Evolutionary conservation across 2,888 invertebrate genomes (phyloP).

Genomic region (Peribatodes rhomboidaria): DNA sequence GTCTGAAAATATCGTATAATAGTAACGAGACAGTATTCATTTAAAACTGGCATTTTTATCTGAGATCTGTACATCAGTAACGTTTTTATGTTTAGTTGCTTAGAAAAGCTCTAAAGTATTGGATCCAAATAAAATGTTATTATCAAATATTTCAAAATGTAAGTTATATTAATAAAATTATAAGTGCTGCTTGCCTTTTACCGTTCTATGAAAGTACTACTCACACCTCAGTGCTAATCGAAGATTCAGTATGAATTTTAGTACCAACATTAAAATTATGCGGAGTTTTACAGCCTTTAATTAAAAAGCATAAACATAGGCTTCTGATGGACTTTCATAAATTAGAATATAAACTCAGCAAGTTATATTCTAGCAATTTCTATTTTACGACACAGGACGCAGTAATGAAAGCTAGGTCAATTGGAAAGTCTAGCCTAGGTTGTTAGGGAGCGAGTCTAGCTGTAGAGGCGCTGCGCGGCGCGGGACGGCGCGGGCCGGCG

Average conservation of each 20-base stretch:
- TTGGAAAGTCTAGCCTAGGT: conserved; percentile 35
- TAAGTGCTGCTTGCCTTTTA: conserved; percentile 17
- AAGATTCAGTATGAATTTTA: conserved; percentile 20
- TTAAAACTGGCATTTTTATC: no score
- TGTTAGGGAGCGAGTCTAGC: conserved; percentile 9
- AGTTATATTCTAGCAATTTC: conserved; percentile 26
- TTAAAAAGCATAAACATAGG: conserved; percentile 32
- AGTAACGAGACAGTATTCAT: no score
- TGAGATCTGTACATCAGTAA: no score
- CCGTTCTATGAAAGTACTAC: conserved; percentile 1
- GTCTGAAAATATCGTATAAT: no score
- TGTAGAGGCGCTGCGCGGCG: not conserved
- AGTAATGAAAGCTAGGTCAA: conserved; percentile 32
- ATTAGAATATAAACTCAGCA: conserved; percentile 22
- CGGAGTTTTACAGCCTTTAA: conserved; percentile 24
- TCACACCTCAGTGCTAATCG: conserved; percentile 21
- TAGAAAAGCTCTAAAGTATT: no score
- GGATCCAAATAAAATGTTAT: no score
- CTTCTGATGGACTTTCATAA: conserved; percentile 24
- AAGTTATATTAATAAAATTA: not conserved
- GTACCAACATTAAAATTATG: conserved; percentile 17
- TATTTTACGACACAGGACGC: conserved; percentile 29
- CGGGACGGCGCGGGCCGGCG: not conserved
- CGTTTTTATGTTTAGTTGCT: no score
- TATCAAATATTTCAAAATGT: no score